A percentile compares a stretch with the other conserved stretches of the same genome.
Conservation (phyloP, 2,113 vertebrate species). For the Oostethus manadensis region DNA sequence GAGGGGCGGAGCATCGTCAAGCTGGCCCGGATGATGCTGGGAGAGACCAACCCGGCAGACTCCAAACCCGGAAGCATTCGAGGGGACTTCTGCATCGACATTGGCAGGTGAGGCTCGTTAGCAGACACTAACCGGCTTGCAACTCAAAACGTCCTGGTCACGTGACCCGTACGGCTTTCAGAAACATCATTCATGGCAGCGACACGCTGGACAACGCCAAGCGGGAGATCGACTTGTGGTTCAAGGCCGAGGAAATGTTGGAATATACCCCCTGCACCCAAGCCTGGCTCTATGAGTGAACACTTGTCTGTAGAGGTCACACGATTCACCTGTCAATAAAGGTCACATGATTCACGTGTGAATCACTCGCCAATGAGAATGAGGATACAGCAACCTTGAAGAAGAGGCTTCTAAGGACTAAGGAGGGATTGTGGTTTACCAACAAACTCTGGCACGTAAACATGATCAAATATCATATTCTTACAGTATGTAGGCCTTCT, state of each 20-base stretch:
- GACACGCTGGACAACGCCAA: slow-evolving; percentile 90
- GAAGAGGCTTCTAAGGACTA: too few relatives aligned
- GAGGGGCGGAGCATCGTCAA: slow-evolving; percentile 89
- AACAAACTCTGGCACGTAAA: too few relatives aligned
- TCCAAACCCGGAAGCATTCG: slow-evolving; percentile 96
- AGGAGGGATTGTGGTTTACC: too few relatives aligned
- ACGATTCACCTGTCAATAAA: too few relatives aligned
- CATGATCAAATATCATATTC: too few relatives aligned
- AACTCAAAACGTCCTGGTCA: not conserved
- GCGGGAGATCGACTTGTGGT: slow-evolving; percentile 87
- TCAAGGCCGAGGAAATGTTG: slow-evolving; percentile 80
- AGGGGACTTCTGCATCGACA: slow-evolving; percentile 91
- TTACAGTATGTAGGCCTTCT: too few relatives aligned
- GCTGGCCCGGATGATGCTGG: slow-evolving; percentile 87
- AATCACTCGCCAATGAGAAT: too few relatives aligned
- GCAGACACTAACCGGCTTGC: not conserved
- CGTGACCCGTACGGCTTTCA: slow-evolving; percentile 35
- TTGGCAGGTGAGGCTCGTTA: slow-evolving; percentile 80
- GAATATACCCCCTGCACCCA: slow-evolving; percentile 73
- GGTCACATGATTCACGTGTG: too few relatives aligned
- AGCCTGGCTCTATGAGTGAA: slow-evolving; percentile 83
- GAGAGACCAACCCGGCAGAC: slow-evolving; percentile 91
- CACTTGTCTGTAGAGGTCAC: not conserved
- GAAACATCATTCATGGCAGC: slow-evolving; percentile 97
- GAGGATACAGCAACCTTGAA: too few relatives aligned